These are phyloP conservation scores for Pseudochromis fuscus DNA, from an alignment of 2,797 vertebrate species.

Conservation along the genomic window DNA sequence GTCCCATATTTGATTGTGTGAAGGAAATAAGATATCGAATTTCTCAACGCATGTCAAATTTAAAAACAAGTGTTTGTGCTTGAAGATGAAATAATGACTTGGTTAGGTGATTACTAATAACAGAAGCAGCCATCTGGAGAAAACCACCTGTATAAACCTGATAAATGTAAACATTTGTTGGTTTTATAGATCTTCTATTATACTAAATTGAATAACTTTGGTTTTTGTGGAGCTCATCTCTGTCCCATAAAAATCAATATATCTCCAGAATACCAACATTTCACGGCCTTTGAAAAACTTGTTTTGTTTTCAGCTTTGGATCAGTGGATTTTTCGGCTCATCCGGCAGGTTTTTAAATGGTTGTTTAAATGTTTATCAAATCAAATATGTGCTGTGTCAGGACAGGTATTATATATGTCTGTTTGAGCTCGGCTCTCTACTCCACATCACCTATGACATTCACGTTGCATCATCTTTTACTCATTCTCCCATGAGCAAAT, in stretches of 20 bases:
- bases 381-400: not conserved
- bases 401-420: not conserved
- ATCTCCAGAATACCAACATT: not conserved
- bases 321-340: not conserved
- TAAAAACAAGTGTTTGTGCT: not conserved
- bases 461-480: slow-evolving; percentile 23
- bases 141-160: not conserved
- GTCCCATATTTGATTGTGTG: slow-evolving; percentile 12
- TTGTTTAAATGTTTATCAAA: not conserved
- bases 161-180: not conserved
- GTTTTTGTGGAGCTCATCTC: too few species aligned
- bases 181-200: too few species aligned
- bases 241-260: not conserved
- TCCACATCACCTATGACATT: slow-evolving; percentile 3
- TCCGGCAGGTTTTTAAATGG: not conserved
- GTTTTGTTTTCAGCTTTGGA: not conserved
- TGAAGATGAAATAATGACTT: not conserved
- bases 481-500: slow-evolving; percentile 5
- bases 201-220: too few species aligned
- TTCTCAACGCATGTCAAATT: not conserved
- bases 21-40: slow-evolving; percentile 2
- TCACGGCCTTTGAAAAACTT: not conserved
- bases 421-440: not conserved
- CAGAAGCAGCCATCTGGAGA: not conserved
- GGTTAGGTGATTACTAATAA: not conserved